A percentile compares a stretch with the other conserved stretches of the same genome.
These are phyloP conservation scores for Polyommatus icarus DNA, from an alignment of 2,888 invertebrate genomes.

Conservation along the genomic window DNA sequence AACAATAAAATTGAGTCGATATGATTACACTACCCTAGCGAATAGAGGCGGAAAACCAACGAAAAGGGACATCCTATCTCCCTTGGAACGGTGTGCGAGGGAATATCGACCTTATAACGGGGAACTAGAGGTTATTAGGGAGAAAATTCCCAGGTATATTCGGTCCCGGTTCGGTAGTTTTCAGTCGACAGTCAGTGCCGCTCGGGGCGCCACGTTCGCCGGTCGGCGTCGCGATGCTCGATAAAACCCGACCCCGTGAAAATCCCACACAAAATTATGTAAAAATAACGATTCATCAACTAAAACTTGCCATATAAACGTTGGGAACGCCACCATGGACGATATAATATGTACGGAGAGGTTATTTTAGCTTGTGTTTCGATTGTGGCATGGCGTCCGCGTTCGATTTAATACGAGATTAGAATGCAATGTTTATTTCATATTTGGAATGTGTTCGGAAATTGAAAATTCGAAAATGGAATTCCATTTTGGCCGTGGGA, in stretches of 20 bases:
- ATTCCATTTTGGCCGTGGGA: background rate
- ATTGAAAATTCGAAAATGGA: conserved; percentile 12
- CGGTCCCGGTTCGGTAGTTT: conserved; percentile 44
- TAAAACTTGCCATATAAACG: conserved; percentile 3
- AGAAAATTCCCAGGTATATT: conserved; percentile 2
- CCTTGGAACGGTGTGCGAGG: conserved; percentile 40
- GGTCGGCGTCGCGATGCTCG: conserved; percentile 70
- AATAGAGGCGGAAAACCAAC: conserved; percentile 65
- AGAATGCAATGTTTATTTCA: conserved; percentile 20
- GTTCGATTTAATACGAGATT: conserved; percentile 19
- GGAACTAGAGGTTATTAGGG: conserved; percentile 32
- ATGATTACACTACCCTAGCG: conserved; percentile 56
- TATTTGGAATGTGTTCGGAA: conserved; percentile 11
- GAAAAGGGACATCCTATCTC: conserved; percentile 68
- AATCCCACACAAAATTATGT: conserved; percentile 37
- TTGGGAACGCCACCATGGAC: background rate
- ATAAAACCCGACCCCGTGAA: conserved; percentile 51
- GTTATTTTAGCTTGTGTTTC: conserved; percentile 6
- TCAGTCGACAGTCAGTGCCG: conserved; percentile 74
- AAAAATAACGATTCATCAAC: conserved; percentile 27
- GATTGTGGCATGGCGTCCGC: conserved; percentile 8
- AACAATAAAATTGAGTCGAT: conserved; percentile 48
- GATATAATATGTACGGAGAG: background rate
- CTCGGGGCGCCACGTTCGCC: conserved; percentile 73
- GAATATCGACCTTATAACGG: conserved; percentile 34